Conservation (phyloP, 1,140 invertebrate species). For the Bombus cullumanus region DNA sequence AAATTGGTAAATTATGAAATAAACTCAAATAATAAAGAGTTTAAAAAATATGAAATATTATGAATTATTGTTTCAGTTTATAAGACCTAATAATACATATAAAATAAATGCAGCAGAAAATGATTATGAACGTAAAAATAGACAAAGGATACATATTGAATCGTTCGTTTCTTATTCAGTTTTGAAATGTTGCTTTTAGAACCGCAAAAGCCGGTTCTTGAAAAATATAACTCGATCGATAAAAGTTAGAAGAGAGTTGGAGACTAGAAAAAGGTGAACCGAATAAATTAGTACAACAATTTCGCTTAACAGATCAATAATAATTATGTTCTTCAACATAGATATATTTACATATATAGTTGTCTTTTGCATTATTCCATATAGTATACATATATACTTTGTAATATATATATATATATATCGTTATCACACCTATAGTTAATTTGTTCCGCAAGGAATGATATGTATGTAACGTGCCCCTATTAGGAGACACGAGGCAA, state of each 20-base stretch:
- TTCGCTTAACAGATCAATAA: conserved; percentile 72
- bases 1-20: neutral
- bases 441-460: conserved; percentile 80
- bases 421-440: conserved; percentile 77
- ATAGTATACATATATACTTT: conserved; percentile 52
- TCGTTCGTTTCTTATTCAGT: neutral
- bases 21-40: neutral
- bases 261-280: neutral
- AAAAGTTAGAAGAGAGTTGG: neutral
- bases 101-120: neutral
- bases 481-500: conserved; percentile 43
- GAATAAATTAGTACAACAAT: conserved; percentile 43
- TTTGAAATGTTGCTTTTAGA: neutral
- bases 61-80: neutral
- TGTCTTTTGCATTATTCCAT: conserved; percentile 29
- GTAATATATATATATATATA: conserved; percentile 58
- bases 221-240: neutral
- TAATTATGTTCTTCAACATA: conserved; percentile 62
- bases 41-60: neutral
- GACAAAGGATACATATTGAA: neutral
- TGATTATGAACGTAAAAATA: neutral
- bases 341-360: conserved; percentile 63
- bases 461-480: conserved; percentile 78
- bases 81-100: neutral
- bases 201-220: too few relatives aligned